phyloP scores from a whole-genome alignment of 2,888 invertebrate genomes.

The Drosophila dives region DNA sequence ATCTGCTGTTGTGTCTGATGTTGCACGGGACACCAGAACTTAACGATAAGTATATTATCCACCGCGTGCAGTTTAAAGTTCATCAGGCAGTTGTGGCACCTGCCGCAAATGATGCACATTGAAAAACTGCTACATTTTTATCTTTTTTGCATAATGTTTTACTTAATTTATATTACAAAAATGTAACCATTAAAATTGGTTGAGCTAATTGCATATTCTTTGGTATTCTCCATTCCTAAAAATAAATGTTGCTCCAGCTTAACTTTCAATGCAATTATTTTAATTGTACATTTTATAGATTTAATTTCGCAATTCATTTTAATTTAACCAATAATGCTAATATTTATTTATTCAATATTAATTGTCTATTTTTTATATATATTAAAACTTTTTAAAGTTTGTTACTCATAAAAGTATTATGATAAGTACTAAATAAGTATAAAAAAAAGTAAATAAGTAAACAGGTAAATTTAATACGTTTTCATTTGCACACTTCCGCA shows the following conservation, averaged over 20 bases:
- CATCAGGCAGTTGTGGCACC: slow-evolving; percentile 34
- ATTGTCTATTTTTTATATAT: not conserved
- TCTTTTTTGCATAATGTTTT: not conserved
- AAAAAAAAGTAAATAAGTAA: not conserved
- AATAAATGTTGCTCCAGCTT: not conserved
- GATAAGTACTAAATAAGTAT: too few species aligned
- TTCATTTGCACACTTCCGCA: slow-evolving; percentile 28
- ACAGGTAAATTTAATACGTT: slow-evolving; percentile 1
- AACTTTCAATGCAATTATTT: not conserved
- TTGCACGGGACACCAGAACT: slow-evolving; percentile 31
- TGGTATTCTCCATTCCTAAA: not conserved
- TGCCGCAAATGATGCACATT: slow-evolving; percentile 50
- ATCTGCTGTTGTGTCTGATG: slow-evolving; percentile 57
- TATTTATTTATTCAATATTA: not conserved
- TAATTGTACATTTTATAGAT: not conserved
- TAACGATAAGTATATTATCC: slow-evolving; percentile 44
- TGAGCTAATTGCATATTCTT: not conserved
- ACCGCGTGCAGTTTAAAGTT: slow-evolving; percentile 60
- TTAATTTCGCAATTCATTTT: not conserved
- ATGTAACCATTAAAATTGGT: too few species aligned
- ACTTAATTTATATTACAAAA: not conserved
- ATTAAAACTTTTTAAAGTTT: not conserved
- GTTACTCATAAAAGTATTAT: too few species aligned
- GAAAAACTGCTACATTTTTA: slow-evolving; percentile 22
- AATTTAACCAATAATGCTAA: too few species aligned